Conservation (phyloP, 2,888 invertebrate genomes). For the Sympetrum striolatum region DNA sequence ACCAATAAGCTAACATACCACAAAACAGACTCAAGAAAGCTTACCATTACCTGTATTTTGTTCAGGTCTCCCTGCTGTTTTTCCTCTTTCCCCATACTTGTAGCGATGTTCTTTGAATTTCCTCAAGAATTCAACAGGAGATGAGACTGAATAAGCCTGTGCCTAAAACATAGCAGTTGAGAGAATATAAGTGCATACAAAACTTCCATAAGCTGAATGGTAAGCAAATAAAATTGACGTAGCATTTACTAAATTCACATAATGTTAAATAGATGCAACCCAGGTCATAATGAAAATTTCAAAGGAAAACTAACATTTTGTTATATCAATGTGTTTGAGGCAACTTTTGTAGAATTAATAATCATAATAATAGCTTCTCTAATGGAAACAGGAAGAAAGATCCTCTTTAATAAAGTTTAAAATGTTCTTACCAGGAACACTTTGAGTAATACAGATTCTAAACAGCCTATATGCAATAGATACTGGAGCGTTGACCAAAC, state of each 20-base stretch:
- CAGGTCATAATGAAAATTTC: too few relatives aligned
- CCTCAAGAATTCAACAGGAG: neutral
- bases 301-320: too few relatives aligned
- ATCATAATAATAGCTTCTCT: too few relatives aligned
- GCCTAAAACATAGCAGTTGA: slow-evolving; percentile 47
- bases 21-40: neutral
- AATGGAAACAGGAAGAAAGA: too few relatives aligned
- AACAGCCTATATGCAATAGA: too few relatives aligned
- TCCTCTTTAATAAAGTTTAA: too few relatives aligned
- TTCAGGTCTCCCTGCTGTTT: neutral
- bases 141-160: slow-evolving; percentile 45
- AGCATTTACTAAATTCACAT: neutral
- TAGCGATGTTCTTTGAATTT: neutral
- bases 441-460: too few relatives aligned
- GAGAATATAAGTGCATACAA: too few relatives aligned
- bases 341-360: too few relatives aligned
- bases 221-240: neutral
- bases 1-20: neutral
- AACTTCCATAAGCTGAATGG: neutral
- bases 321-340: too few relatives aligned
- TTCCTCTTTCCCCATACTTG: neutral
- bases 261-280: neutral
- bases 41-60: neutral
- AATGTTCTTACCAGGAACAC: too few relatives aligned
- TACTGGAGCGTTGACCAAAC: too few relatives aligned